Evolutionary conservation across 2,888 invertebrate genomes (phyloP).

Genomic region (Crocallis elinguaria): DNA sequence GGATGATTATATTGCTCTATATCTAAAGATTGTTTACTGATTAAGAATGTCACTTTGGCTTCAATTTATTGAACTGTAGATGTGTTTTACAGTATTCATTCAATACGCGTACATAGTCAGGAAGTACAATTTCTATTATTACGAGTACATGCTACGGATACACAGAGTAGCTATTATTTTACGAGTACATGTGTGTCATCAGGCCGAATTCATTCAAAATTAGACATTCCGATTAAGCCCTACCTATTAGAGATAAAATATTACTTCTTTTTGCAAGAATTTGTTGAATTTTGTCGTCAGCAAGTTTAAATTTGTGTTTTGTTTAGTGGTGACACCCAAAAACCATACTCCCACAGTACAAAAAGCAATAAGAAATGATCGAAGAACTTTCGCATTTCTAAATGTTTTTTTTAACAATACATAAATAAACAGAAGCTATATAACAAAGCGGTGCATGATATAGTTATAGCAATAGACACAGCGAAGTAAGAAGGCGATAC

Average conservation of each 20-base stretch:
- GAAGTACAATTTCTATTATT: constrained; percentile 21
- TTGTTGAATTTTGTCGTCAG: background rate
- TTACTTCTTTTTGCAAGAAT: constrained; percentile 1
- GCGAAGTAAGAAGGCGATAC: constrained; percentile 59
- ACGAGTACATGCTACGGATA: constrained; percentile 49
- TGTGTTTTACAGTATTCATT: too few relatives aligned
- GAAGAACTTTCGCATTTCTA: constrained; percentile 3
- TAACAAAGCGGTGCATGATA: constrained; percentile 39
- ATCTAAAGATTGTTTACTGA: too few relatives aligned
- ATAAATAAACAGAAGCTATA: constrained; percentile 30
- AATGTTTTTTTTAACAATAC: constrained; percentile 10
- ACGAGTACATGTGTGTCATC: constrained; percentile 21
- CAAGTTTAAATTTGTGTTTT: background rate
- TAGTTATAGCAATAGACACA: constrained; percentile 53
- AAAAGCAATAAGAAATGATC: background rate
- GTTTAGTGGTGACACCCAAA: constrained; percentile 18
- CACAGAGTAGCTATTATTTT: constrained; percentile 30
- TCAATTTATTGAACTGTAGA: too few relatives aligned
- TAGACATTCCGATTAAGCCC: constrained; percentile 28
- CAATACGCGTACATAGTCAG: constrained; percentile 40
- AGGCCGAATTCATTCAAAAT: constrained; percentile 16
- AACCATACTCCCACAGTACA: background rate
- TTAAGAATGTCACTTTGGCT: too few relatives aligned
- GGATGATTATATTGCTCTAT: too few relatives aligned
- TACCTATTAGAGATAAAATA: constrained; percentile 2